phyloP scores from a whole-genome alignment of 2,797 vertebrate genomes.

The Lates japonicus region DNA sequence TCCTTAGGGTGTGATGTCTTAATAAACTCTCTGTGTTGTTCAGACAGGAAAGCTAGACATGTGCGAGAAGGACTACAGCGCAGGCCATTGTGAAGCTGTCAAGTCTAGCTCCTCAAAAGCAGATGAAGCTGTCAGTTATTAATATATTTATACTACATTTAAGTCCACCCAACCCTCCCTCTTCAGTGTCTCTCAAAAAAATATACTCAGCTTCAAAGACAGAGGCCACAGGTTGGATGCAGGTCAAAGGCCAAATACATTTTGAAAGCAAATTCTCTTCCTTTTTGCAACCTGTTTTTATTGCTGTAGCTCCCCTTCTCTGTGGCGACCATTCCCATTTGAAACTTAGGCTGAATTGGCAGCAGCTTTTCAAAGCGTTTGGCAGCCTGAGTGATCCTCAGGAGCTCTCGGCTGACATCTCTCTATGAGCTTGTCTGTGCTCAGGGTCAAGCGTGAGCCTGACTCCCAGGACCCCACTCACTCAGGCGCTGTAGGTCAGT shows the following conservation, averaged over 20 bases:
- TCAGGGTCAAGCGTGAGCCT: slow-evolving; percentile 89
- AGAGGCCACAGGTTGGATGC: slow-evolving; percentile 81
- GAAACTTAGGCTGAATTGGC: slow-evolving; percentile 96
- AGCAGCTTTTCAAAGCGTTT: slow-evolving; percentile 92
- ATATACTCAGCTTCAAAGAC: slow-evolving; percentile 87
- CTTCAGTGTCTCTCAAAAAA: slow-evolving; percentile 84
- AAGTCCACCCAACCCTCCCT: slow-evolving; percentile 78
- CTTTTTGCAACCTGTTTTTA: slow-evolving; percentile 93
- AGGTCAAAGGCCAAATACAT: slow-evolving; percentile 88
- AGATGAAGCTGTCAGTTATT: slow-evolving; percentile 93
- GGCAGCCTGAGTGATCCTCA: slow-evolving; percentile 92
- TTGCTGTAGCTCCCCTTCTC: slow-evolving; percentile 90
- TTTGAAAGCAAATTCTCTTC: slow-evolving; percentile 90
- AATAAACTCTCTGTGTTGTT: slow-evolving; percentile 88
- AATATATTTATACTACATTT: slow-evolving; percentile 90
- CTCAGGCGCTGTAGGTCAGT: slow-evolving; percentile 90
- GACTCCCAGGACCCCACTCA: slow-evolving; percentile 88
- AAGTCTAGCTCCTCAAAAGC: slow-evolving; percentile 87
- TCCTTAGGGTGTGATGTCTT: slow-evolving; percentile 88
- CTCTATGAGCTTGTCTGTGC: slow-evolving; percentile 87
- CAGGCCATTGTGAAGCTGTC: slow-evolving; percentile 88
- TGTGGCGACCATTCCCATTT: slow-evolving; percentile 91
- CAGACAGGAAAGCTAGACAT: slow-evolving; percentile 84
- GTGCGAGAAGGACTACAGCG: slow-evolving; percentile 86
- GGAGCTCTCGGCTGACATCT: slow-evolving; percentile 90